Evolutionary conservation across 2,113 vertebrate genomes (phyloP), one percentile per base, ranked within the genome.

Genomic region (Dolichallabes microphthalmus): DNA sequence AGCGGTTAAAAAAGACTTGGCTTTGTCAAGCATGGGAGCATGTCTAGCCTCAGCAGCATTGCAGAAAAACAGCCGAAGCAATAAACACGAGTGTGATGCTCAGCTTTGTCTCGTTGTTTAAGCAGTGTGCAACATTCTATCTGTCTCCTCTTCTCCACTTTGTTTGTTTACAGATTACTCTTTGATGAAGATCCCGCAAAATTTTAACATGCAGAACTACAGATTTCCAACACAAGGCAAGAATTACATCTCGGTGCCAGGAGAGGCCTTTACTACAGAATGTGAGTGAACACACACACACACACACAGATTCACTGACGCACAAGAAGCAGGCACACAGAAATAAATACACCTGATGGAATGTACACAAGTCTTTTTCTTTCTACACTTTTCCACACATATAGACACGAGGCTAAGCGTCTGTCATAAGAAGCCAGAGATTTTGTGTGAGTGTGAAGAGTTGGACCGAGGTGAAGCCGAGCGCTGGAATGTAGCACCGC

Each of bases 181-280:
- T 0, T 90, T 99, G 93, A 92, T 94, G 91, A 97, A 94, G 91
- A 90, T 97, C 57, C 92, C 93, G 0, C 92, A 92, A 80, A 89
- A 90, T 85, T 89, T 94, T 91, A 96, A 96, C 7, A 66, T 95
- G 82, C 92, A 90, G 4, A 94, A 94, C 89, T 99, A 97, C 89
- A 96, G 98, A 69, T 99, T 99, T 85, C 98, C 98, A 0, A 93
- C 93, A 1, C 92, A 60, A 32, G 98, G 98, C 30, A 95, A 94
- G 87, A 98, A 91, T 90, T 99, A 96, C 76, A 95, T 99, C 78
- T 96, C 96, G 19, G 95, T 99, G 22, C 98, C 98, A 0, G 93
- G 94, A 0, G 95, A 98, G 89, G 97, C 98, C 52, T 96, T 99
- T 84, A 87, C 87, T 57, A 88, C 92, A 86, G 92, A 94, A 91